Evolutionary conservation across 2,888 invertebrate genomes (phyloP).

Genomic region (Macrosiphum euphorbiae): DNA sequence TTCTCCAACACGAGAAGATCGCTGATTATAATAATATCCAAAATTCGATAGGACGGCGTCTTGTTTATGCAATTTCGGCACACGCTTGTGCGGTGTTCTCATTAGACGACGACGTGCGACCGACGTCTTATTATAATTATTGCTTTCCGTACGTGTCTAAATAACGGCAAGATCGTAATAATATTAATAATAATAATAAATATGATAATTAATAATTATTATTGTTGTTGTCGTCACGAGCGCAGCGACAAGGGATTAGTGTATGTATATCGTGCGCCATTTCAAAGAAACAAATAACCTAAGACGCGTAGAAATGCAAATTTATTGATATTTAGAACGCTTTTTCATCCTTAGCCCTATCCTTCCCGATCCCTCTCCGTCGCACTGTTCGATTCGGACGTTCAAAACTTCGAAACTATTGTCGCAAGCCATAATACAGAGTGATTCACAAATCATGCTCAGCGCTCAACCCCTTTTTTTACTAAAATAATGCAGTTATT

Average conservation of each 20-base stretch:
- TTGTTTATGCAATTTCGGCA: constrained; percentile 24
- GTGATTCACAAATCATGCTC: background rate
- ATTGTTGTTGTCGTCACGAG: background rate
- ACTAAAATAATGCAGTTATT: background rate
- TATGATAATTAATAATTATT: background rate
- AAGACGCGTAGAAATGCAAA: background rate
- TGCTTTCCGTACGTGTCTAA: background rate
- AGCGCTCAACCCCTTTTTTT: background rate
- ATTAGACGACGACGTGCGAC: background rate
- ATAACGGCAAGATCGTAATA: background rate
- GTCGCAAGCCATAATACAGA: background rate
- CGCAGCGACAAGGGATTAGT: background rate
- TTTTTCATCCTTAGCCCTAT: background rate
- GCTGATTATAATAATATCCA: background rate
- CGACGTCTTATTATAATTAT: background rate
- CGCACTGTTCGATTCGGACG: background rate
- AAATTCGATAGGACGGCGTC: background rate
- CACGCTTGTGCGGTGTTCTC: background rate
- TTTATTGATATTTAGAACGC: background rate
- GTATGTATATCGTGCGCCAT: background rate
- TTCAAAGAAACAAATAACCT: background rate
- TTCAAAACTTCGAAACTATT: background rate
- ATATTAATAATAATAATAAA: background rate
- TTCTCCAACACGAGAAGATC: background rate
- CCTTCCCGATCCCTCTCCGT: background rate